Evolutionary conservation across 2,888 invertebrate genomes (phyloP).

Genomic region (Lycocerus yunnanus): DNA sequence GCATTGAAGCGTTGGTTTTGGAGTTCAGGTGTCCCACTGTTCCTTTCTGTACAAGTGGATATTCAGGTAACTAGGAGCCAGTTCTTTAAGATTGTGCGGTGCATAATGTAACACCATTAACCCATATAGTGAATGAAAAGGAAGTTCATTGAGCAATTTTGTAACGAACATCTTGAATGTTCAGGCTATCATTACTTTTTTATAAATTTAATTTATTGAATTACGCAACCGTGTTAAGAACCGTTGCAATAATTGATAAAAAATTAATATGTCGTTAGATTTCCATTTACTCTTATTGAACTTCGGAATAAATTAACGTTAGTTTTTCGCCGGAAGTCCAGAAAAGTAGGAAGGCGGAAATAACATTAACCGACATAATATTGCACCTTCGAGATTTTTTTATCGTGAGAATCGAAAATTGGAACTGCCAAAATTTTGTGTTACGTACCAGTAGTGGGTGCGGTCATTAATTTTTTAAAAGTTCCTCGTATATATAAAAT

Average conservation of each 20-base stretch:
- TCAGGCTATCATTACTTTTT: background rate
- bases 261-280: background rate
- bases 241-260: slow-evolving; percentile 2
- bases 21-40: slow-evolving; percentile 27
- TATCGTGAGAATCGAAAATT: background rate
- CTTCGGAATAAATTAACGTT: background rate
- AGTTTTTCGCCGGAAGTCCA: background rate
- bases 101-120: slow-evolving; percentile 27
- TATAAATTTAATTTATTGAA: slow-evolving; percentile 9
- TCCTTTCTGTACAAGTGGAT: slow-evolving; percentile 31
- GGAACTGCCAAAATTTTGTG: background rate
- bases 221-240: slow-evolving; percentile 8
- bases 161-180: slow-evolving; percentile 23
- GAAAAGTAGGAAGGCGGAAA: background rate
- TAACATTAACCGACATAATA: background rate
- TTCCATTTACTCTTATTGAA: background rate
- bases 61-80: slow-evolving; percentile 16
- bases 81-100: slow-evolving; percentile 16
- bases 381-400: background rate
- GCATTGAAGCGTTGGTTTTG: slow-evolving; percentile 14
- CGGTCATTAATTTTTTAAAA: background rate
- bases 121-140: slow-evolving; percentile 24
- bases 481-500: background rate
- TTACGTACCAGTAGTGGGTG: background rate
- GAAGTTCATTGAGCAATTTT: slow-evolving; percentile 28